Evolutionary conservation across 2,797 vertebrate genomes (phyloP), one percentile per base, ranked within the genome.

Genomic region (Megaceryle alcyon): DNA sequence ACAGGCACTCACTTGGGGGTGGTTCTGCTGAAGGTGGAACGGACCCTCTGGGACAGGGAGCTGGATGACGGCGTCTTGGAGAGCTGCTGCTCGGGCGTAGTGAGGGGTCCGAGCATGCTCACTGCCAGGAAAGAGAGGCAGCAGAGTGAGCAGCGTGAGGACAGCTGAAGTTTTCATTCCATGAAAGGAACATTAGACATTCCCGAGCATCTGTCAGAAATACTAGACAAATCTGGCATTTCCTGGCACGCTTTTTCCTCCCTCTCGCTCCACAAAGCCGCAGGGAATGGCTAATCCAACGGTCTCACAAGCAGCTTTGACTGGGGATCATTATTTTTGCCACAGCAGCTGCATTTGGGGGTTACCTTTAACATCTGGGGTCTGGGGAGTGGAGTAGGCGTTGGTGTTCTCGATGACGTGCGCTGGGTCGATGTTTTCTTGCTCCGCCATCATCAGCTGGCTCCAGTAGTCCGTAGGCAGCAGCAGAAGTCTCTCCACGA

Each of bases 21-120:
- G 94, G 95, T 99, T 91, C 94, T 99, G 97, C 98, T 98, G 95
- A 99, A 98, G 33, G 98, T 98, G 78, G 98, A 99, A 65, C 97
- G 98, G 92, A 99, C 98, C 87, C 98, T 98, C 96, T 99, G 99
- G 20, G 99, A 99, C 88, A 99, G 97, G 33, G 99, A 99, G 97
- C 99, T 99, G 69, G 99, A 99, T 0, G 99, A 99, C 3, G 99
- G 99, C 0, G 99, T 99, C 97, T 99, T 99, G 96, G 94, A 98
- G 94, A 99, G 96, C 96, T 99, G 99, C 87, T 99, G 98, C 66
- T 99, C 99, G 0, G 99, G 99, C 56, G 99, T 99, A 28, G 99
- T 99, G 93, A 99, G 97, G 3, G 99, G 99, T 15, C 99, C 99
- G 73, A 99, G 96, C 66, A 99, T 98, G 94, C 98, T 99, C 96